Evolutionary conservation across 2,113 vertebrate genomes (phyloP).

Genomic region (Pseudorectes ferrugineus): DNA sequence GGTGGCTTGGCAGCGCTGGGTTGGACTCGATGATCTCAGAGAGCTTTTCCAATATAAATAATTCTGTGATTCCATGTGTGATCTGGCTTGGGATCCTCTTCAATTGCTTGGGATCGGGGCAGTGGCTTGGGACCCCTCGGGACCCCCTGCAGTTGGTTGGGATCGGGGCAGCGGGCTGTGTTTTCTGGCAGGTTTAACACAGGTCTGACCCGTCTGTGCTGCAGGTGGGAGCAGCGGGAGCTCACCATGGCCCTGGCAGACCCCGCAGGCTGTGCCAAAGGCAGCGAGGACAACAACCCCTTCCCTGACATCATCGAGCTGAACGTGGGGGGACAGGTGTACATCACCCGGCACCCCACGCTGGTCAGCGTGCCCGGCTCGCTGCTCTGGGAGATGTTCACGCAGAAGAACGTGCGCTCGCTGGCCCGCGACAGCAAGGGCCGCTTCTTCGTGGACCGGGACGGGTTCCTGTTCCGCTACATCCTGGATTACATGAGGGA

Average conservation of each 20-base stretch:
- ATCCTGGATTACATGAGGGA: constrained; percentile 94
- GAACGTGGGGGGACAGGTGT: constrained; percentile 93
- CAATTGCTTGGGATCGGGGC: accelerated
- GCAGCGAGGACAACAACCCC: constrained; percentile 67
- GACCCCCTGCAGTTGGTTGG: accelerated
- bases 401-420: constrained; percentile 74
- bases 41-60: background rate
- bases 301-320: constrained; percentile 94
- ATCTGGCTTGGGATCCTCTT: too few relatives aligned
- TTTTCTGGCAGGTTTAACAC: accelerated
- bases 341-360: constrained; percentile 90
- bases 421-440: constrained; percentile 91
- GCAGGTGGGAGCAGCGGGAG: constrained; percentile 38
- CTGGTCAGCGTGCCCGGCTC: constrained; percentile 88
- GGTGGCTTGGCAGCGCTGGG: background rate
- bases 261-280: constrained; percentile 62
- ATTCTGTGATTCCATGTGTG: accelerated
- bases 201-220: background rate
- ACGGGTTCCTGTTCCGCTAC: constrained; percentile 93
- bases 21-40: background rate
- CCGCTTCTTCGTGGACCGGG: constrained; percentile 89
- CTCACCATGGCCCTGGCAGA: constrained; percentile 85
- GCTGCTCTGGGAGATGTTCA: constrained; percentile 90
- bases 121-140: accelerated
- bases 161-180: accelerated